phyloP scores from a whole-genome alignment of 1,140 invertebrate genomes.

The Chrysoperla carnea region DNA sequence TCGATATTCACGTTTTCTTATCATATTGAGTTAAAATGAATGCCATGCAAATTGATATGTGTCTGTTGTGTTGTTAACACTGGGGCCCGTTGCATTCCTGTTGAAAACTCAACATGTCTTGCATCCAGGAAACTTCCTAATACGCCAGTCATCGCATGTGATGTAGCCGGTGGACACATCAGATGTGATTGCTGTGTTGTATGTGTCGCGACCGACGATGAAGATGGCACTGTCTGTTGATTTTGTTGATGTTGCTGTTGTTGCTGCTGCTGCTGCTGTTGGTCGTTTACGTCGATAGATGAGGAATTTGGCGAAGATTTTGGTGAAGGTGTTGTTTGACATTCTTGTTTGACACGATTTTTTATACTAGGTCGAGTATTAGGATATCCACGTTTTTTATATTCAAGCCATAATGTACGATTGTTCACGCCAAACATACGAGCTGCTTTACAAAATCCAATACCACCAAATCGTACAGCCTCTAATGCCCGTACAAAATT shows the following conservation, averaged over 20 bases:
- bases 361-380: conserved; percentile 56
- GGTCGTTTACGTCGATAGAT: conserved; percentile 31
- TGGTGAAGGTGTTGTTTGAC: conserved; percentile 20
- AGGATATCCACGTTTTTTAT: conserved; percentile 64
- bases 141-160: conserved; percentile 26
- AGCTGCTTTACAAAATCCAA: conserved; percentile 69
- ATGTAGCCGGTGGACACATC: conserved; percentile 23
- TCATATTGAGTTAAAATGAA: conserved; percentile 11
- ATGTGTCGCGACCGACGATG: conserved; percentile 7
- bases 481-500: conserved; percentile 61
- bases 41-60: conserved; percentile 45
- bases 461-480: conserved; percentile 60
- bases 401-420: conserved; percentile 65
- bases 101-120: conserved; percentile 14
- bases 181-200: conserved; percentile 23
- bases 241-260: conserved; percentile 23
- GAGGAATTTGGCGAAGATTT: conserved; percentile 23
- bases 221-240: conserved; percentile 18
- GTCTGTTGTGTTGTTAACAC: conserved; percentile 21
- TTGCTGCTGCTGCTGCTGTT: conserved; percentile 25
- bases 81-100: conserved; percentile 6
- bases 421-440: conserved; percentile 68
- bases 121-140: conserved; percentile 36
- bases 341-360: conserved; percentile 44
- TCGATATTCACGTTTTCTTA: too few species aligned